Conservation (phyloP, 2,888 invertebrate species). For the Gastracanthus pulcherrimus region DNA sequence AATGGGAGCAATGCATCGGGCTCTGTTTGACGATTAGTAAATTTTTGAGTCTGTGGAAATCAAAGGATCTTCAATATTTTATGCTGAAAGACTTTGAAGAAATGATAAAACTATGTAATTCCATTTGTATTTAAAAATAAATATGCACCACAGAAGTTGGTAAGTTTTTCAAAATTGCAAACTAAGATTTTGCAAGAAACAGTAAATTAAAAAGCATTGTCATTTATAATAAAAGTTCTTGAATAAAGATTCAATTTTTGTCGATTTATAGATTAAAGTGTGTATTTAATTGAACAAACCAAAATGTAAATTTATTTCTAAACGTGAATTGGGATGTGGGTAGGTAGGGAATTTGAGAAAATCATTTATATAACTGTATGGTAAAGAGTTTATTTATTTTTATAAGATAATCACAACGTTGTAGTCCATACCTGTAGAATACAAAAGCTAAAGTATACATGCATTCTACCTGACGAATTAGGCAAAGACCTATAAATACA, state of each 20-base stretch:
- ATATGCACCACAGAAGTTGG: neutral
- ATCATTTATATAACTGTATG: constrained; percentile 46
- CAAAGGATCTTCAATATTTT: constrained; percentile 36
- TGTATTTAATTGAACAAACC: neutral
- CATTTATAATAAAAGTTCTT: constrained; percentile 35
- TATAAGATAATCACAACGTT: constrained; percentile 70
- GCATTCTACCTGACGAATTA: constrained; percentile 56
- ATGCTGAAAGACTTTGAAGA: constrained; percentile 23
- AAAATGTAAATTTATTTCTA: neutral
- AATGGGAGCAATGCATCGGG: constrained; percentile 75
- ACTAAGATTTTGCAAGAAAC: constrained; percentile 9
- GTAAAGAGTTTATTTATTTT: constrained; percentile 69
- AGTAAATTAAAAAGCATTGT: constrained; percentile 9
- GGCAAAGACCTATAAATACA: constrained; percentile 52
- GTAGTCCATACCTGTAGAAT: constrained; percentile 67
- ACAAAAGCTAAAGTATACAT: constrained; percentile 68
- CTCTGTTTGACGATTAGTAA: constrained; percentile 73
- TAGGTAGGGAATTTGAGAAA: neutral
- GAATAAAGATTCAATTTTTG: constrained; percentile 50
- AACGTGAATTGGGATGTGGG: neutral
- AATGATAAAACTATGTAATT: constrained; percentile 41
- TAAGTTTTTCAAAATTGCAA: constrained; percentile 11
- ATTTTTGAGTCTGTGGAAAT: constrained; percentile 3
- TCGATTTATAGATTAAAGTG: constrained; percentile 45
- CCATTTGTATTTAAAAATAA: constrained; percentile 47